Conservation (phyloP, 64 coral and sea anemone species). For the Porites lutea region DNA sequence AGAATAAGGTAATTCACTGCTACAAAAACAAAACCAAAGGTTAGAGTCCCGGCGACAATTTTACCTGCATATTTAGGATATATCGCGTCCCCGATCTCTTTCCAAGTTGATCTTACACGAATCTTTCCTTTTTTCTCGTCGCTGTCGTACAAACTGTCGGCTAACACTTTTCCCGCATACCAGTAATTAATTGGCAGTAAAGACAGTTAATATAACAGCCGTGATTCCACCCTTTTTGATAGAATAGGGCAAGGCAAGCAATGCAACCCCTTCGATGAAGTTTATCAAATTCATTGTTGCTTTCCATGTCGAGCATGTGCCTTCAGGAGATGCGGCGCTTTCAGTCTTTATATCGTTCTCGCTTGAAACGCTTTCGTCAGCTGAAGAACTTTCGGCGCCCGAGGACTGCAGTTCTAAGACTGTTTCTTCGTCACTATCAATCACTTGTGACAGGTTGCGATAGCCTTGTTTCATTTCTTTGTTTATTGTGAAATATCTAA, state of each 20-base stretch:
- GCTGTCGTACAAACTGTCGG: conserved; percentile 28
- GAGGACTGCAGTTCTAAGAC: background rate
- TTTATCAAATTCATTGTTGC: conserved; percentile 24
- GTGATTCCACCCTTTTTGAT: conserved; percentile 2
- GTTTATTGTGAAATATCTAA: too few species aligned
- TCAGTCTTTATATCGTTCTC: background rate
- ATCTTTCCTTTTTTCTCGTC: background rate
- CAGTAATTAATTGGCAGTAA: background rate
- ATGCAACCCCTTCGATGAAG: conserved; percentile 53
- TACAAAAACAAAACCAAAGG: background rate
- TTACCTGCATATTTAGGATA: background rate
- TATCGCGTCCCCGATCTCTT: conserved; percentile 8
- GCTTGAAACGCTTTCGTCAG: background rate
- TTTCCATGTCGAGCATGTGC: background rate
- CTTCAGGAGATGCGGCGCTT: background rate
- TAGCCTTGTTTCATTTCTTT: too few species aligned
- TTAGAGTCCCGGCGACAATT: background rate
- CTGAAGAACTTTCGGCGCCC: background rate
- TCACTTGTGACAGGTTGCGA: background rate
- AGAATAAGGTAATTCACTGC: background rate
- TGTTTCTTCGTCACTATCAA: background rate
- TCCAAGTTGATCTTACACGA: conserved; percentile 9
- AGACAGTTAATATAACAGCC: background rate
- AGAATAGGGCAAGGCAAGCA: conserved; percentile 32
- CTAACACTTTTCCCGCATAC: conserved; percentile 4